These are phyloP conservation scores for Gadus chalcogrammus DNA, from an alignment of 2,113 vertebrate genomes.

Conservation along the genomic window DNA sequence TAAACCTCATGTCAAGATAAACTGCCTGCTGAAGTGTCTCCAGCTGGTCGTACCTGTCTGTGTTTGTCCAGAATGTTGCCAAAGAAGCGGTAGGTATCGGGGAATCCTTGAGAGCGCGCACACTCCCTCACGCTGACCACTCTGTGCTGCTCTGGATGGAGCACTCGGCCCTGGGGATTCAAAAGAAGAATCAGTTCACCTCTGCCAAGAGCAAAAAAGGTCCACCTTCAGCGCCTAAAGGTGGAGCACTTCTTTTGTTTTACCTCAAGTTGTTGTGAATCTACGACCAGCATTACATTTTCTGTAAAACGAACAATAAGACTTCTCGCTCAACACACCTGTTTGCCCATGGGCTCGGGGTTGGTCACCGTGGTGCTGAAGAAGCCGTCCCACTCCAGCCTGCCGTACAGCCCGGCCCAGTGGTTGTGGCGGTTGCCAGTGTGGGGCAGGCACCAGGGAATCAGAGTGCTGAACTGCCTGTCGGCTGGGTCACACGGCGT, in stretches of 20 bases:
- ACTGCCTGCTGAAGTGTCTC: background rate
- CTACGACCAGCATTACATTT: no score
- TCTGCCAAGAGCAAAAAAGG: no score
- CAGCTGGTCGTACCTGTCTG: conserved; percentile 77
- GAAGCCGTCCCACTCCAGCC: conserved; percentile 96
- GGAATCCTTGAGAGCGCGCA: conserved; percentile 92
- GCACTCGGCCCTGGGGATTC: conserved; percentile 82
- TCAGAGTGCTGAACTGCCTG: conserved; percentile 93
- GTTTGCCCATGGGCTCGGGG: conserved; percentile 97
- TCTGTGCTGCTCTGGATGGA: conserved; percentile 93
- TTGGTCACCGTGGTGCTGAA: conserved; percentile 98
- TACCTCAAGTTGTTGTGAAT: no score
- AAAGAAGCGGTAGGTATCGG: conserved; percentile 90
- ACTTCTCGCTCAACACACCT: conserved; percentile 68
- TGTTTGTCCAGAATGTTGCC: conserved; percentile 95
- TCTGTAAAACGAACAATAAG: no score
- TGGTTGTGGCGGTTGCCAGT: conserved; percentile 96
- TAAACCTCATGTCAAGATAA: no score
- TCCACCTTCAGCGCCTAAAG: no score
- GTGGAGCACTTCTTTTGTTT: background rate
- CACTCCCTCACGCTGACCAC: conserved; percentile 96
- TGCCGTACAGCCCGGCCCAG: conserved; percentile 94
- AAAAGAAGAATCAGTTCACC: background rate
- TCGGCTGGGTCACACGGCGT: conserved; percentile 85
- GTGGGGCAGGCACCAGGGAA: conserved; percentile 97